Evolutionary conservation across 2,888 invertebrate species (phyloP).

Genomic region (Caenorhabditis imperialis): DNA sequence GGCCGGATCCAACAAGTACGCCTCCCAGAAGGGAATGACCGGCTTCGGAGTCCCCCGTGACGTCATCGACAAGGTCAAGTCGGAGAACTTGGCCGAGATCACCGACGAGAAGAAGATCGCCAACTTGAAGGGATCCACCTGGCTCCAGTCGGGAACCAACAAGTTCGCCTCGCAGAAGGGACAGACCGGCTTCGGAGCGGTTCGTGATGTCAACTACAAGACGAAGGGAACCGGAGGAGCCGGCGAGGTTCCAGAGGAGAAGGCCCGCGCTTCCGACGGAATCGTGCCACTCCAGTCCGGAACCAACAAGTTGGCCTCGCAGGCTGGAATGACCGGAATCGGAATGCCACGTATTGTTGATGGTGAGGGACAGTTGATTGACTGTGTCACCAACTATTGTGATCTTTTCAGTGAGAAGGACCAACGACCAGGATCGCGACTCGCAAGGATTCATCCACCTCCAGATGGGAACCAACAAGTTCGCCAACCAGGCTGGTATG

Average conservation of each 20-base stretch:
- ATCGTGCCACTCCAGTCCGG: constrained; percentile 82
- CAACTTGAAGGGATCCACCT: constrained; percentile 73
- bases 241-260: constrained; percentile 77
- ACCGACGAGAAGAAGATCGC: constrained; percentile 77
- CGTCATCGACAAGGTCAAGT: constrained; percentile 78
- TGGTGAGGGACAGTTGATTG: constrained; percentile 62
- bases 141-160: constrained; percentile 78
- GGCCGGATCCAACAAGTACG: constrained; percentile 78
- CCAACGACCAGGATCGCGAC: constrained; percentile 76
- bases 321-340: constrained; percentile 81
- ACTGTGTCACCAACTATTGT: not conserved
- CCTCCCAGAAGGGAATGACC: constrained; percentile 78
- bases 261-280: constrained; percentile 77
- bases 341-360: constrained; percentile 81
- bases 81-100: constrained; percentile 75
- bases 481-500: constrained; percentile 78
- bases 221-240: constrained; percentile 78
- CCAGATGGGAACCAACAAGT: constrained; percentile 77
- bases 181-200: constrained; percentile 75
- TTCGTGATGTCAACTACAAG: constrained; percentile 77
- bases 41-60: constrained; percentile 78
- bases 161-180: constrained; percentile 78
- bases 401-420: constrained; percentile 70
- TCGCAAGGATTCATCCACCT: constrained; percentile 78
- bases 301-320: constrained; percentile 81